Evolutionary conservation across 2,888 invertebrate genomes (phyloP), one percentile per base, ranked within the genome.

Genomic region (Ceramica pisi): DNA sequence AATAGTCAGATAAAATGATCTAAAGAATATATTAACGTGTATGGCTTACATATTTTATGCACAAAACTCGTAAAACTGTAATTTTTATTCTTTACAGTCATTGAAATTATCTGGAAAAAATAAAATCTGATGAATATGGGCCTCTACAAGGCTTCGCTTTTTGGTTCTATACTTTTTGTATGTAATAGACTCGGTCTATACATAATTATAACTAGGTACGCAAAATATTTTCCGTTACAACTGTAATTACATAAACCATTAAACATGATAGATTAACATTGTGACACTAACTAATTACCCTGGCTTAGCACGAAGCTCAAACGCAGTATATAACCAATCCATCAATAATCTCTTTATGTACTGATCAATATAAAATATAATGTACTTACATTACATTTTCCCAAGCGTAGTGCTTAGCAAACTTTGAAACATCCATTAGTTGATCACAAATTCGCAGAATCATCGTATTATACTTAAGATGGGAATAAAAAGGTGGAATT

Each of bases 341-440:
- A 71, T 78, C 59, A 81, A 69, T 62, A 75, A 53, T 60, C 21
- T 61, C 46, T 50, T 31, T 63, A 62, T 57, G 19, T 48, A 72
- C 66, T 53, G 53, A 72, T 78, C 59, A 38, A 38, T 71, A 41
- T 64, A 62, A 69, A 80, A 56, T 66, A 61, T 44, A 56, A 63
- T 46, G n/a, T 67, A 56, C n/a, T n/a, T n/a, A n/a, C 10, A 62
- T 66, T 57, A 50, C 16, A 77, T 71, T 77, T 69, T 53, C 55
- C 19, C n/a, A 23, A 50, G 12, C 10, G 67, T 9, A 67, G 31
- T 62, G 23, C 70, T 71, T 61, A 75, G 35, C 55, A 70, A 78
- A 80, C 70, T 81, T 78, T 67, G 48, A 63, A 65, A 60, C 62
- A 57, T 48, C 80, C 80, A 86, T 87, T 82, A 86, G 65, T 72